A percentile compares a stretch with the other conserved stretches of the same genome.
Evolutionary conservation across 2,113 vertebrate species (phyloP).

Genomic region (Elaphurus davidianus): DNA sequence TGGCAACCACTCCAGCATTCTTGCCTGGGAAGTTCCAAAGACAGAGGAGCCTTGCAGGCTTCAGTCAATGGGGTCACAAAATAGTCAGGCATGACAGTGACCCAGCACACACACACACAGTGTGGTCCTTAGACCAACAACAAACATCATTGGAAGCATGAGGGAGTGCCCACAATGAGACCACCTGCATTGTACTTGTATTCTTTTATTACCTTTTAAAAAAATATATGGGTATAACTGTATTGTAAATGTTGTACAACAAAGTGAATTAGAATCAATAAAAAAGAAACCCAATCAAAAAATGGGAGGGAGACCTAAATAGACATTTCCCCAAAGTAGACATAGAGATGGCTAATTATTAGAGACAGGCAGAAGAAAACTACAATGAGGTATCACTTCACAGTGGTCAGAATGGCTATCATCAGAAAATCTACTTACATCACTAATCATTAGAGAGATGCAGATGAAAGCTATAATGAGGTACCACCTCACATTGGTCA

Average conservation of each 20-base stretch:
- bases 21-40: background rate
- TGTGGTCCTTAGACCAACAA: background rate
- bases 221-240: background rate
- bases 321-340: background rate
- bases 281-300: background rate
- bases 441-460: background rate
- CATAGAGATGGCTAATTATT: background rate
- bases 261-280: background rate
- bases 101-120: background rate
- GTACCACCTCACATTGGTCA: background rate
- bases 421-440: background rate
- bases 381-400: background rate
- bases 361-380: background rate
- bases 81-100: background rate
- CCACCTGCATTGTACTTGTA: rapidly evolving
- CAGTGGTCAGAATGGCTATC: background rate
- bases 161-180: rapidly evolving
- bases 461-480: background rate
- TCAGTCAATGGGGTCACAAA: background rate
- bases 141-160: background rate
- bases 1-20: background rate
- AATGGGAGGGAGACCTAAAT: background rate
- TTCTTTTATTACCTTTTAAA: background rate
- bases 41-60: background rate
- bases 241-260: background rate